phyloP scores from a whole-genome alignment of 53 echinoderm and acorn worm genomes.

The Temnopleurus reevesii region DNA sequence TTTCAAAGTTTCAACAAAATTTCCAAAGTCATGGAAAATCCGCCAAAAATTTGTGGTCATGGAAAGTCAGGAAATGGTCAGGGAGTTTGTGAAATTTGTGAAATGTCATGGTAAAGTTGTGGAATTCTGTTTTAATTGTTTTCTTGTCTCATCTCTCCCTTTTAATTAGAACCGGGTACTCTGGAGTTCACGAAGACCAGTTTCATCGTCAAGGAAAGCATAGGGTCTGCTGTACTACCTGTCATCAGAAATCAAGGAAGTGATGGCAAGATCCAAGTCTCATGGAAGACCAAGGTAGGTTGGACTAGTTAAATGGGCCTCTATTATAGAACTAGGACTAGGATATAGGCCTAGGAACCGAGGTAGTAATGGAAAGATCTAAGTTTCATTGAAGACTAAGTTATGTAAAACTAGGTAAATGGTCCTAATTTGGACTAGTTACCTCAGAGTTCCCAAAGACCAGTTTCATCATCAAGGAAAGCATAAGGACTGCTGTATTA shows the following conservation, averaged over 20 bases:
- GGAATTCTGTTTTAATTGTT: too few relatives aligned
- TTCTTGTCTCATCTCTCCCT: not conserved
- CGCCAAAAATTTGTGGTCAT: too few relatives aligned
- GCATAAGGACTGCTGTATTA: conserved; percentile 77
- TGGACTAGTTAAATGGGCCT: not conserved
- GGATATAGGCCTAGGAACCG: too few relatives aligned
- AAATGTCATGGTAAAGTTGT: too few relatives aligned
- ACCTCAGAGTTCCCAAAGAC: conserved; percentile 86
- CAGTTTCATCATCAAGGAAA: conserved; percentile 91
- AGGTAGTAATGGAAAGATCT: too few relatives aligned
- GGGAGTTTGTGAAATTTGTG: too few relatives aligned
- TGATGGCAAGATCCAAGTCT: conserved; percentile 84
- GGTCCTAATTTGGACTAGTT: conserved; percentile 78
- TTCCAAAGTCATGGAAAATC: too few relatives aligned
- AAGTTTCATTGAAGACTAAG: too few relatives aligned
- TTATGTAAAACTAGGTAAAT: too few relatives aligned
- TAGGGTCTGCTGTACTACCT: conserved; percentile 76
- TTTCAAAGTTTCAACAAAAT: too few relatives aligned
- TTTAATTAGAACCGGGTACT: conserved; percentile 76
- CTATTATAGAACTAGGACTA: too few relatives aligned
- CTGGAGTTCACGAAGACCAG: conserved; percentile 95
- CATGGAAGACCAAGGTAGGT: conserved; percentile 78
- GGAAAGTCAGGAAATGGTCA: too few relatives aligned
- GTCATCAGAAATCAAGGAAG: conserved; percentile 79
- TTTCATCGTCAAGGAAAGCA: conserved; percentile 90